These are phyloP conservation scores for Sweltsa coloradensis DNA, from an alignment of 1,140 invertebrate genomes.

Conservation along the genomic window DNA sequence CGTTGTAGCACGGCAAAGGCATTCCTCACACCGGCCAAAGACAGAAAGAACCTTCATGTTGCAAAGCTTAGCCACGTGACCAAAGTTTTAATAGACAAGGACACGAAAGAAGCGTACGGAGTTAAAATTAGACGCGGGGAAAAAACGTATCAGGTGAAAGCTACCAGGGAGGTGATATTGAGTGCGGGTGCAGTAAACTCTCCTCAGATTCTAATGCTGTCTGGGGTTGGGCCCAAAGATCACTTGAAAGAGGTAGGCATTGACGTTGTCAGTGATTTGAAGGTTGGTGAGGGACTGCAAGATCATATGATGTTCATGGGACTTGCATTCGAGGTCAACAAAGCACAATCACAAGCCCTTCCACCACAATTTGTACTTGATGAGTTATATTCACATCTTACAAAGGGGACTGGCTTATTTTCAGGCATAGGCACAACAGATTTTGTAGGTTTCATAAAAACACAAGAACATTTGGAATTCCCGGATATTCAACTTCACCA, in stretches of 20 bases:
- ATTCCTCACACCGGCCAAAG: conserved; percentile 42
- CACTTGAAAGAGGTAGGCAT: conserved; percentile 48
- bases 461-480: conserved; percentile 23
- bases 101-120: conserved; percentile 33
- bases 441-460: conserved; percentile 5
- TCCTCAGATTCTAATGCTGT: conserved; percentile 55
- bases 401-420: conserved; percentile 9
- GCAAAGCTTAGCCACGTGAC: conserved; percentile 44
- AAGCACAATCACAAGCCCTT: not conserved
- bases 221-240: conserved; percentile 54
- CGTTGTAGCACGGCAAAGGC: conserved; percentile 48
- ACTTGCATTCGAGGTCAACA: not conserved
- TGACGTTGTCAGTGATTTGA: conserved; percentile 33
- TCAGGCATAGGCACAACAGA: not conserved
- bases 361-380: not conserved
- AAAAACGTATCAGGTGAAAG: conserved; percentile 41
- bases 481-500: conserved; percentile 40
- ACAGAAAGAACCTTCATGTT: conserved; percentile 53
- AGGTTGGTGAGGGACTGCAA: conserved; percentile 26
- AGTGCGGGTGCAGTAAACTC: conserved; percentile 26
- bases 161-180: conserved; percentile 33
- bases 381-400: conserved; percentile 7
- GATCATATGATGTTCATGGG: conserved; percentile 16
- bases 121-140: conserved; percentile 31
- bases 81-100: conserved; percentile 38